Conservation (phyloP, 2,888 invertebrate genomes). For the Drosophila picticornis region DNA sequence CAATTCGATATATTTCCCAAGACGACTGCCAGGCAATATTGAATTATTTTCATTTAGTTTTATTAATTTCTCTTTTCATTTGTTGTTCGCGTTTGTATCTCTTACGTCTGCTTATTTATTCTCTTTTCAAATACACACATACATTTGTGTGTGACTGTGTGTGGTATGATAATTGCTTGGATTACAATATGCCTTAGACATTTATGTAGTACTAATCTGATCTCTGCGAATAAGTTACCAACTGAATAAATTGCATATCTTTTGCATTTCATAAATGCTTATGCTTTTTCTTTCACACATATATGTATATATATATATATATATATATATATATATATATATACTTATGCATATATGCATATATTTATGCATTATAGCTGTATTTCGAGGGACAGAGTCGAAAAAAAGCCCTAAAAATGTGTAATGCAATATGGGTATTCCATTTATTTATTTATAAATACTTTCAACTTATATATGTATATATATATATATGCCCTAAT, state of each 20-base stretch:
- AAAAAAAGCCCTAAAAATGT: conserved; percentile 27
- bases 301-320: conserved; percentile 35
- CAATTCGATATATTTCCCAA: background rate
- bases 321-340: conserved; percentile 25
- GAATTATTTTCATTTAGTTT: conserved; percentile 63
- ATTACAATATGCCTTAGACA: conserved; percentile 38
- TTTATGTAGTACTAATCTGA: conserved; percentile 13
- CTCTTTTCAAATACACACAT: conserved; percentile 34
- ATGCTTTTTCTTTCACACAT: conserved; percentile 60
- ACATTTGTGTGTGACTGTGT: conserved; percentile 21
- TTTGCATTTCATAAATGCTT: conserved; percentile 56
- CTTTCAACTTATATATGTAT: conserved; percentile 26
- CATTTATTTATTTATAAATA: conserved; percentile 41
- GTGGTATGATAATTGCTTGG: conserved; percentile 44
- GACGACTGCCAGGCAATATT: background rate
- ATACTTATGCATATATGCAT: conserved; percentile 13
- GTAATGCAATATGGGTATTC: conserved; percentile 30
- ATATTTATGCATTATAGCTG: conserved; percentile 11
- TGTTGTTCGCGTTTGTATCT: conserved; percentile 38
- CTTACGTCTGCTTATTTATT: conserved; percentile 35
- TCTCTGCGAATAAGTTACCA: conserved; percentile 40
- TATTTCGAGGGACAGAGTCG: conserved; percentile 23
- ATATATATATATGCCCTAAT: conserved; percentile 41
- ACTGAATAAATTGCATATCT: conserved; percentile 27
- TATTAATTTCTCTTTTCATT: conserved; percentile 64